Evolutionary conservation across 2,888 invertebrate species (phyloP), one percentile per base, ranked within the genome.

Genomic region (Byasa hedistus): DNA sequence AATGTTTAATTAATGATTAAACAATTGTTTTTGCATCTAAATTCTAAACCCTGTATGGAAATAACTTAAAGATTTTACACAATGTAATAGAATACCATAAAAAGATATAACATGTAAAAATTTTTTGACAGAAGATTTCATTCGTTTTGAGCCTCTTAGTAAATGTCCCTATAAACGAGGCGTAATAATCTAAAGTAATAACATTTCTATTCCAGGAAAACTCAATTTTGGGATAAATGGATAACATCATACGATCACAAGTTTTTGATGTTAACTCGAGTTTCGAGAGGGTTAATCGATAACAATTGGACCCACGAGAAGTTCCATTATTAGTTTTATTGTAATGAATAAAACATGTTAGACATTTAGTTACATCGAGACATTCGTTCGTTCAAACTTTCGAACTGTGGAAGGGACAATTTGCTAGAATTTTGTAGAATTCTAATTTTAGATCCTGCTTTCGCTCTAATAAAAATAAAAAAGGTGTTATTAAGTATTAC

Each of bases 211-310:
- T 52, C 15, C 19, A 17, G 4, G 7, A 44, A 55, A 61, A 55
- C 61, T 23, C 39, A 57, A 63, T 63, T 56, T 57, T 32, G 22
- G 44, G 27, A 21, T 39, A 17, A 51, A 51, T 60, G 27, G 63
- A 48, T 48, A 63, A 27, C 63, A 63, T 57, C 44, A 63, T 51
- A 57, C 63, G 57, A 64, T 24, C 64, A 44, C 23, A 64, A 64
- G 24, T 58, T 64, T 64, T 59, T 54, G 44, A 55, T 59, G 44
- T 54, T 59, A 59, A 59, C 64, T 55, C 39, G 64, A 64, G 54
- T 64, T 64, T 52, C 23, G 39, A 52, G 57, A 58, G 64, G 64
- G 56, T 65, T 65, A 56, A 65, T 56, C 56, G 60, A 60, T 48
- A 32, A 36, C 65, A 56, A 60, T 65, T 56, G 32, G 65, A 56